Base-by-base conservation (phyloP, 2,113 vertebrate genomes). In the Urocolius indicus region DNA sequence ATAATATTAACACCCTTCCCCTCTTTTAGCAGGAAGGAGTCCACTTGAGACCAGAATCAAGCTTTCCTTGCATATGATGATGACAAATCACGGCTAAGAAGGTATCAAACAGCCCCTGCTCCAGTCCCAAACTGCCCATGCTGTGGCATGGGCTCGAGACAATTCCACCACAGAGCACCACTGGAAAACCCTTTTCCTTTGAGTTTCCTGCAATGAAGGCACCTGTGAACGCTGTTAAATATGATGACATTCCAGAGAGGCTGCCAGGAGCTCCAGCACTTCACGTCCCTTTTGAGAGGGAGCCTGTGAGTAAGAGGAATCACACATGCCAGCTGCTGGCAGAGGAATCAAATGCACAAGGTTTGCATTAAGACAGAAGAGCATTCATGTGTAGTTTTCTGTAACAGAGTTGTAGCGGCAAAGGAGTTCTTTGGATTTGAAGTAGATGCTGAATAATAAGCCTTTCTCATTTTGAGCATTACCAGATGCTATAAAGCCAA, bases 221-320 rank as follows among this genome's bases (percentile, higher is more conserved):
- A 95, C 90, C 90, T 96, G 91, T 93, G 82, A 97, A 94, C 93
- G 84, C 67, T 91, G 55, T 88, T 91, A 79, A 61, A 80, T 32
- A 79, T 68, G 20, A 55, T 27, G 65, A 69, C 87, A 71, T 96
- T 89, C 94, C 87, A 94, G 29, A 80, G 73, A 55, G 51, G 59
- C 17, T 93, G 85, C 88, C 95, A 96, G 54, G n/a, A 89, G 61
- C 72, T 75, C 68, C 90, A 88, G 77, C 75, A 78, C 32, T 93
- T 80, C 48, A 67, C 48, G 79, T 85, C 92, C 66, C 79, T 87
- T 92, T 41, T 57, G 84, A 92, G 68, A 88, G 27, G 85, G 93
- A 97, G 81, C 63, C 67, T 89, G 67, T 96, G 95, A 96, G 92
- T 92, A 94, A 94, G 76, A 93, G 65, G 76, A 81, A 92, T 68